A percentile compares a stretch with the other conserved stretches of the same genome.
Conservation (phyloP, 2,113 vertebrate species). For the Urocolius indicus region DNA sequence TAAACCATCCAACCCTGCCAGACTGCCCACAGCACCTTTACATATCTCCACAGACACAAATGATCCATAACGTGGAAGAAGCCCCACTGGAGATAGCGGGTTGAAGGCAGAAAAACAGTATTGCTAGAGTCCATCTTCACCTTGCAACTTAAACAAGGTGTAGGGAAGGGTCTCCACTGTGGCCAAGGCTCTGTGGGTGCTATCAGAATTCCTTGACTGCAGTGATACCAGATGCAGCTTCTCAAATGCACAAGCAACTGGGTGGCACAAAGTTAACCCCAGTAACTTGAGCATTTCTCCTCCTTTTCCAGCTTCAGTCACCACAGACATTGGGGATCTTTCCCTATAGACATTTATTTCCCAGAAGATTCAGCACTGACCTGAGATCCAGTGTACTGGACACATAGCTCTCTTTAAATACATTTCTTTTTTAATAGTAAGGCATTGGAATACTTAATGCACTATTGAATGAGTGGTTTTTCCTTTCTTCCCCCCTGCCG, state of each 20-base stretch:
- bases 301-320: not conserved
- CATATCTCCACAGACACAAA: not conserved
- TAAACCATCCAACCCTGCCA: not conserved
- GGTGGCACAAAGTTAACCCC: not conserved
- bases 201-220: not conserved
- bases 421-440: not conserved
- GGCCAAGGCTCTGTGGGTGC: not conserved
- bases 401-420: not conserved
- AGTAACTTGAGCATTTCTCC: not conserved
- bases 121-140: not conserved
- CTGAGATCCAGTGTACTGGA: not conserved
- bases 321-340: not conserved
- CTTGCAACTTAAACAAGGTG: not conserved
- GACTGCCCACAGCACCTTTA: not conserved
- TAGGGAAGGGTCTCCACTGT: not conserved
- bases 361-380: not conserved
- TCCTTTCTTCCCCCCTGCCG: not conserved
- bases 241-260: not conserved
- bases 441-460: not conserved
- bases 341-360: not conserved
- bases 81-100: too few relatives aligned
- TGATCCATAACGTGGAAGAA: not conserved
- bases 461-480: not conserved
- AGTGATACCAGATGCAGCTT: not conserved
- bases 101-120: not conserved